Evolutionary conservation across 2,888 invertebrate species (phyloP), one percentile per base, ranked within the genome.

Genomic region (Heliconius ismenius): DNA sequence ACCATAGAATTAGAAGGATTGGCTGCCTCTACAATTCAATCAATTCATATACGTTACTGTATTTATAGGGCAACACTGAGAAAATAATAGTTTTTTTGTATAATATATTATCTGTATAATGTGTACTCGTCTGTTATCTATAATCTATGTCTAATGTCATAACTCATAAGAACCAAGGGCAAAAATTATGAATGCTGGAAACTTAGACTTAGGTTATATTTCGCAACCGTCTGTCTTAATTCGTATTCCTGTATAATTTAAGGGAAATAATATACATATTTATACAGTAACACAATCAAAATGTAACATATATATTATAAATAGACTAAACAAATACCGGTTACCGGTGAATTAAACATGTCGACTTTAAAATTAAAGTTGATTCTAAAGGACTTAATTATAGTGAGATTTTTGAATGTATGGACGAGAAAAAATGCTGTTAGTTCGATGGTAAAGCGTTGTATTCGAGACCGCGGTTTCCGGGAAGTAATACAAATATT

Each of bases 401-500:
- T 90, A 74, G 83, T 82, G 81, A 89, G 87, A 79, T 79, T 92
- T 62, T 91, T 90, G 90, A 90, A 86, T 83, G 85, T 83, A 74
- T 94, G 92, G 92, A 87, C 87, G 67, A 86, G 91, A 18, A 88
- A 86, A 84, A 86, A 86, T 78, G 82, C 89, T 79, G 83, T 92
- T 63, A 88, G 83, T 82, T 87, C 87, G 63, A 89, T 92, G 81
- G 88, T 92, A 21, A 90, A 83, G 79, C 87, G 89, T 79, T 92
- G 89, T 81, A 88, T 88, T 75, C 86, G 86, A 65, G 93, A 93
- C 28, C 86, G 89, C 36, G 84, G 86, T 75, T 89, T 93, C n/a
- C 84, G 90, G 21, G 92, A 91, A 82, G 89, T 92, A 78, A 85
- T 93, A 78, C 86, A 89, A 79, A 86, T 88, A 77, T 91, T 94